A percentile compares a stretch with the other conserved stretches of the same genome.
Evolutionary conservation across 2,113 vertebrate species (phyloP).

Genomic region (Centropus bengalensis): DNA sequence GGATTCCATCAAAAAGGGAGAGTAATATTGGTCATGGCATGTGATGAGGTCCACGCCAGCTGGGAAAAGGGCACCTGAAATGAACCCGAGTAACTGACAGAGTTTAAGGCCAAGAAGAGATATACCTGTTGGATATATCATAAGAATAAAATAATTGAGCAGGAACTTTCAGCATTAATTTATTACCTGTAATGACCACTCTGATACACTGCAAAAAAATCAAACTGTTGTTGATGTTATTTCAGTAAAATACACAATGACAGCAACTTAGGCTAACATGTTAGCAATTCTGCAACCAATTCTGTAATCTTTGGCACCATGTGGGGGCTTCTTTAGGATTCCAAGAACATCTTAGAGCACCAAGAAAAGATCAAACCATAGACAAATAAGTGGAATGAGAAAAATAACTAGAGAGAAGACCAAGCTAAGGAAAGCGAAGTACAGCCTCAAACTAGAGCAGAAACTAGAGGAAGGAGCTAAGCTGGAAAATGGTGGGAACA

Average conservation of each 20-base stretch:
- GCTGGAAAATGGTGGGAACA: background rate
- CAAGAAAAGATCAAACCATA: fast-evolving
- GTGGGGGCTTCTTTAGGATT: background rate
- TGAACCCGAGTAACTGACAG: background rate
- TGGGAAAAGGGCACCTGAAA: background rate
- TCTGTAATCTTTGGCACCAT: background rate
- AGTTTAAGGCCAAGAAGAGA: background rate
- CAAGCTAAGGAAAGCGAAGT: background rate
- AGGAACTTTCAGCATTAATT: background rate
- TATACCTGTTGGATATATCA: background rate
- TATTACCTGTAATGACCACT: background rate
- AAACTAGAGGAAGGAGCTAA: background rate
- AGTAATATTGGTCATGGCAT: background rate
- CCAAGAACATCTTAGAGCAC: background rate
- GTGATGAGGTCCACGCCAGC: background rate
- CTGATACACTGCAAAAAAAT: background rate
- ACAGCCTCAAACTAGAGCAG: background rate
- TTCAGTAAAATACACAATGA: background rate
- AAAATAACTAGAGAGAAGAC: background rate
- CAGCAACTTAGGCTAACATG: background rate
- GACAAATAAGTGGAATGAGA: background rate
- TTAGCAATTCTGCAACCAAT: background rate
- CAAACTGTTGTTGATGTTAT: background rate
- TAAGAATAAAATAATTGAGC: background rate
- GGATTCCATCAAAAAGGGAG: background rate